Conservation (phyloP, 2,113 vertebrate species). For the Triplophysa rosa region DNA sequence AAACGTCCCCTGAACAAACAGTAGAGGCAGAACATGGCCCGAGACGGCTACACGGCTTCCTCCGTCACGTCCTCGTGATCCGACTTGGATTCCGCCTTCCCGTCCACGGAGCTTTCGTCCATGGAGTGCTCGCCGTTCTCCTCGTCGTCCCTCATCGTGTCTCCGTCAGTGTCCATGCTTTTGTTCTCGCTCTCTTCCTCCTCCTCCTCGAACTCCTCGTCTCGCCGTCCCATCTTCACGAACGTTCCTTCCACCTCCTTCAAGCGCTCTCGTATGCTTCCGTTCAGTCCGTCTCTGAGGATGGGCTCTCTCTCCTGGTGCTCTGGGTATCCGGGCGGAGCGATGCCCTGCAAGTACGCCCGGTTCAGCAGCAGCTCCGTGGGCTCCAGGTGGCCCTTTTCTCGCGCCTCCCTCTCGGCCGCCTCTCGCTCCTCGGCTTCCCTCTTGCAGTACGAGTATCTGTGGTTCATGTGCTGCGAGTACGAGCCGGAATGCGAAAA, state of each 20-base stretch:
- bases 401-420: conserved; percentile 91
- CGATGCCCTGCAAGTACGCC: conserved; percentile 95
- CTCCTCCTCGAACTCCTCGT: conserved; percentile 94
- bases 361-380: conserved; percentile 96
- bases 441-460: conserved; percentile 99
- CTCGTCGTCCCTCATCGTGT: conserved; percentile 96
- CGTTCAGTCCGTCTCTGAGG: conserved; percentile 82
- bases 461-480: conserved; percentile 99
- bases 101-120: conserved; percentile 98
- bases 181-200: conserved; percentile 98
- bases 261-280: conserved; percentile 87
- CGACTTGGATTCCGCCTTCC: conserved; percentile 99
- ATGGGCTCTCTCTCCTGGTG: conserved; percentile 87
- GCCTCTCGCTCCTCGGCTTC: conserved; percentile 98
- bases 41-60: conserved; percentile 91
- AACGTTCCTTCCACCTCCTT: conserved; percentile 91
- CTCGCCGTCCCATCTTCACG: conserved; percentile 87
- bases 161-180: conserved; percentile 98
- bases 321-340: conserved; percentile 92
- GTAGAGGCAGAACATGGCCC: conserved; percentile 7
- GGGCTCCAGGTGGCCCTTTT: conserved; percentile 95
- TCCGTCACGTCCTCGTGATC: conserved; percentile 97
- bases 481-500: conserved; percentile 99
- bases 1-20: conserved; percentile 88
- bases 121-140: conserved; percentile 97